Evolutionary conservation across 2,888 invertebrate species (phyloP), one percentile per base, ranked within the genome.

Genomic region (Hirtodrosophila cameraria): DNA sequence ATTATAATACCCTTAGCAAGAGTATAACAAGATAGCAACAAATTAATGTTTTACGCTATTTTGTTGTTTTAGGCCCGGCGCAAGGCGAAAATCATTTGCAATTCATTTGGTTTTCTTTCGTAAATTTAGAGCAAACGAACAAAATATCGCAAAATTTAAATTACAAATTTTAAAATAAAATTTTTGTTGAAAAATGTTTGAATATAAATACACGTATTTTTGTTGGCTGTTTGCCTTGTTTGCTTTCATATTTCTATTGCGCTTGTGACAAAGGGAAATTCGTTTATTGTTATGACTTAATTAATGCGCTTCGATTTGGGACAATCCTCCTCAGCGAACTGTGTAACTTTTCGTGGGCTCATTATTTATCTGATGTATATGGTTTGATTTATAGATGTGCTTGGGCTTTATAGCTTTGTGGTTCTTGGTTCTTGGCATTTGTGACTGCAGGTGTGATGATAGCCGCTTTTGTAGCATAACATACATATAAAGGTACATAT

Each of bases 211-310:
- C 8, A 1, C 23, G 23, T 6, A 25, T 25, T 11, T 16, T 55
- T 9, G 6, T 11, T 46, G 33, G 3, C 9, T 41, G 27, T 23
- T 43, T 15, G 9, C 7, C 23, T 31, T 35, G 41, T 36, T 12
- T 4, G 13, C 9, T 13, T 41, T 45, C 15, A 41, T 30, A 30
- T 23, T 41, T 31, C 55, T 16, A 43, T 36, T 61, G 50, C 33
- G 20, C 15, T 35, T 41, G 20, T 46, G 76, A 76, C 52, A 76
- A 59, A 52, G 33, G 36, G 41, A 35, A 31, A 57, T 64, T 41
- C 50, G 50, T 54, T 84, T 58, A 67, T 79, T 80, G 77, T 76
- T 76, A 66, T 58, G 58, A 20, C 69, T 69, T 76, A 83, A 78
- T 78, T 80, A 78, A 83, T 66, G 63, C 54, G 50, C 50, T 55